Percentiles rank a stretch among this genome's conserved stretches.
Evolutionary conservation across 2,888 invertebrate genomes (phyloP).

Genomic region (Copidosoma aretas): DNA sequence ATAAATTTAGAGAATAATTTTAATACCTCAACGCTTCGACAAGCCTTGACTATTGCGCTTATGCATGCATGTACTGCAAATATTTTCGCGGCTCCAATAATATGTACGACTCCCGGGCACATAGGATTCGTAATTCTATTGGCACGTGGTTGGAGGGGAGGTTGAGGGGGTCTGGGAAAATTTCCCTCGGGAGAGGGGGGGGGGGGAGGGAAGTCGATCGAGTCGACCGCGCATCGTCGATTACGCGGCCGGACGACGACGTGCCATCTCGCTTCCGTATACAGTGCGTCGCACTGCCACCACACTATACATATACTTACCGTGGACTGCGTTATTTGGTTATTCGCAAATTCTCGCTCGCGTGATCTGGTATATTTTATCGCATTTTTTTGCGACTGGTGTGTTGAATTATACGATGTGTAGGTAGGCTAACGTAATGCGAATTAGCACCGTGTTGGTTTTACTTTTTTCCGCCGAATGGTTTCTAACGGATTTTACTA

Average conservation of each 20-base stretch:
- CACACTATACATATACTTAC: neutral
- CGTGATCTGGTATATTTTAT: no score
- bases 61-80: neutral
- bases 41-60: neutral
- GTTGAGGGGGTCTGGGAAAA: slow-evolving; percentile 18
- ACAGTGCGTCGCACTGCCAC: slow-evolving; percentile 10
- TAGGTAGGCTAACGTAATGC: no score
- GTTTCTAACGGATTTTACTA: no score
- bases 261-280: slow-evolving; percentile 11
- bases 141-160: slow-evolving; percentile 8
- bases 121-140: slow-evolving; percentile 29
- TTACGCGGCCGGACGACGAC: slow-evolving; percentile 17
- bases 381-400: no score
- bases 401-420: no score
- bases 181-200: slow-evolving; percentile 27
- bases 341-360: no score
- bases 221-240: slow-evolving; percentile 27
- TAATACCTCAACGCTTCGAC: no score
- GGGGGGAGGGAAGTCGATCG: neutral
- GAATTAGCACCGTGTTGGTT: no score
- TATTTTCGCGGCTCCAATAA: slow-evolving; percentile 18
- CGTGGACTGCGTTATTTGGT: no score
- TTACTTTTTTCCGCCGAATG: no score
- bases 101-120: neutral
- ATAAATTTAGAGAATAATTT: no score